Base-by-base conservation (phyloP, 2,113 vertebrate genomes). In the Oryzias curvinotus region DNA sequence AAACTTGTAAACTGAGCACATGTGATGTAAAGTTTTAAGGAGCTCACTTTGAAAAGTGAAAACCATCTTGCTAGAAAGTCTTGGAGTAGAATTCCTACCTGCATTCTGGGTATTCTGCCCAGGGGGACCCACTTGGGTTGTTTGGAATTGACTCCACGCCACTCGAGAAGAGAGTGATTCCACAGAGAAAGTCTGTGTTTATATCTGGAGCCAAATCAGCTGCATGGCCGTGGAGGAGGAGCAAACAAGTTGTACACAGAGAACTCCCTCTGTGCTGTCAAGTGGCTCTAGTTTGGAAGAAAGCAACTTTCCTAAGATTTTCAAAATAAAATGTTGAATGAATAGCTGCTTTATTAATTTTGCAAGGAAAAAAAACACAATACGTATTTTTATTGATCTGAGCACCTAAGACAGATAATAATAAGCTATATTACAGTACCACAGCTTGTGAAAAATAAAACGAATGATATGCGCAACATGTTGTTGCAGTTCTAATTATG, bases 51-150 rank as follows among this genome's bases (percentile, higher is more conserved):
- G 5, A 42, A 51, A 60, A 41, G 47, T 15, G 3, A 47, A 59
- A 72, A 71, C 54, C 59, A 75, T 73, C 42, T 67, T 61, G 45
- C 16, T 64, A 10, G 21, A 26, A 77, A 67, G 60, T 26, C 51
- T 42, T 14, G 48, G 36, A 60, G 62, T 66, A 30, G 18, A 21
- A 19, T 25, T 50, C 47, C 73, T 86, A 89, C 87, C 87, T 87
- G 85, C 87, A 89, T 89, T 81, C 83, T 67, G 68, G 46, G 52
- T 49, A 65, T 52, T 48, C 69, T 5, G 70, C 67, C 75, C 48
- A 7, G 66, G 65, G 48, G 58, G 64, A 48, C 71, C 46, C 15
- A 48, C 28, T 28, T 67, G 59, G 14, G 59, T 19, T 18, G 53
- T 52, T 30, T 17, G 66, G 61, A 61, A 48, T 58, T 4, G 54